phyloP scores from a whole-genome alignment of 2,888 invertebrate species.

The Lasius platythorax region DNA sequence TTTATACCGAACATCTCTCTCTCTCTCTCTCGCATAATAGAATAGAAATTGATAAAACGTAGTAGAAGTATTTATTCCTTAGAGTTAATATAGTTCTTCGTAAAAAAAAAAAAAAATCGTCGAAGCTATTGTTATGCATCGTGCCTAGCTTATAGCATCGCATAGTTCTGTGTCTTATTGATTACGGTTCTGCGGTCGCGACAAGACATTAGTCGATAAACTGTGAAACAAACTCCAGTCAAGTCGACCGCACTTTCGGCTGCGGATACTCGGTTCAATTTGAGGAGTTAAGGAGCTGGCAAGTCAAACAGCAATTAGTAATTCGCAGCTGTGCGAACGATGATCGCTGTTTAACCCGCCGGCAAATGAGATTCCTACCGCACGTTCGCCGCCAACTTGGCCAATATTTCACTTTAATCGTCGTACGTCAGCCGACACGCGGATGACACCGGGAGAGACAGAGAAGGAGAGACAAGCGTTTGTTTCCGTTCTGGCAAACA shows the following conservation, averaged over 20 bases:
- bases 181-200: constrained; percentile 8
- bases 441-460: constrained; percentile 52
- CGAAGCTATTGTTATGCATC: not conserved
- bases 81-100: not conserved
- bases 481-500: constrained; percentile 34
- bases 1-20: not conserved
- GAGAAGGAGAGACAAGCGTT: constrained; percentile 23
- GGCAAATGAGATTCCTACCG: constrained; percentile 61
- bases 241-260: constrained; percentile 7
- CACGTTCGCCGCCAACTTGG: constrained; percentile 60
- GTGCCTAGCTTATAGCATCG: not conserved
- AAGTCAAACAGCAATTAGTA: constrained; percentile 71
- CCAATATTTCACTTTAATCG: constrained; percentile 67
- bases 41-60: not conserved
- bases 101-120: not conserved
- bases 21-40: not conserved
- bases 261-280: constrained; percentile 39
- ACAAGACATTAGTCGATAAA: constrained; percentile 36
- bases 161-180: constrained; percentile 14
- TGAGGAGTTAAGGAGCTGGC: constrained; percentile 42
- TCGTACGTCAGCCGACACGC: constrained; percentile 51
- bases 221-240: constrained; percentile 46
- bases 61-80: not conserved
- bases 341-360: constrained; percentile 62
- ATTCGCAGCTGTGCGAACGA: constrained; percentile 57